These are phyloP conservation scores for Spatulosminthurus flaviceps DNA, from an alignment of 2,888 invertebrate genomes.

Conservation along the genomic window DNA sequence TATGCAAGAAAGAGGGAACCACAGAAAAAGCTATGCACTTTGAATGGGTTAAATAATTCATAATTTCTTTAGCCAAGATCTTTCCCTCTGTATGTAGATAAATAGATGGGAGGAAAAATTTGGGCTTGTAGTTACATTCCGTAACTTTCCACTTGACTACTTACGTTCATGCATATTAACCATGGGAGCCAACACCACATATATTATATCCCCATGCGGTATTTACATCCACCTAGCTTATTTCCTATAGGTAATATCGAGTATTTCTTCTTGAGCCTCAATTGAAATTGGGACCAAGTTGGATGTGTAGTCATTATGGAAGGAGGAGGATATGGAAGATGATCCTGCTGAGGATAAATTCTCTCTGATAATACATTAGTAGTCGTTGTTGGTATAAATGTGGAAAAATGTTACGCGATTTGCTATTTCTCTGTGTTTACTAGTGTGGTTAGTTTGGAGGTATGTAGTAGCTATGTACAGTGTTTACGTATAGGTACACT, in stretches of 20 bases:
- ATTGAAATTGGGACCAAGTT: no score
- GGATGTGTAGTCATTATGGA: background rate
- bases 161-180: no score
- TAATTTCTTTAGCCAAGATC: background rate
- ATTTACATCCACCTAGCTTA: no score
- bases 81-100: background rate
- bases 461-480: no score
- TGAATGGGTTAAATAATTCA: constrained; percentile 12
- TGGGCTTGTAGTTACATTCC: background rate
- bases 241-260: no score
- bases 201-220: no score
- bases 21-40: background rate
- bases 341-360: background rate
- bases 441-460: background rate
- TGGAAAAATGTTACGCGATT: constrained; percentile 5
- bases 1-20: background rate
- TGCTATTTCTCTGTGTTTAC: background rate
- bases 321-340: background rate
- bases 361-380: background rate
- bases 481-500: no score
- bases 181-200: no score
- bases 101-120: constrained; percentile 11
- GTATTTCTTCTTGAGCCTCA: no score
- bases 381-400: background rate
- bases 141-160: background rate